Base-by-base conservation (phyloP, 1,140 invertebrate genomes). In the Melipona quadrifasciata region DNA sequence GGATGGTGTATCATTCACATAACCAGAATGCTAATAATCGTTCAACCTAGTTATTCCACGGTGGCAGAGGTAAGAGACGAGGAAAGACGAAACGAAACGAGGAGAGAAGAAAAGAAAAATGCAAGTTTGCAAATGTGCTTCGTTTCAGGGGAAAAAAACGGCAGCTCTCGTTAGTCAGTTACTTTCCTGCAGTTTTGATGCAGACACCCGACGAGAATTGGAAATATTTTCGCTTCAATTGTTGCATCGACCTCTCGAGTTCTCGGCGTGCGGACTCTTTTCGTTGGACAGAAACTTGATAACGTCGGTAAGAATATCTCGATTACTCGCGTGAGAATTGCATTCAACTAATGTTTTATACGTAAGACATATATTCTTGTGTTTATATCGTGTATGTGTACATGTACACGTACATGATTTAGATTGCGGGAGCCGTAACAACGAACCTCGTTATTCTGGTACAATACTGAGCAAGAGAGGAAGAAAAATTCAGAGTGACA, bases 371-470 rank as follows among this genome's bases (percentile, higher is more conserved):
- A 8, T 70, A 16, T 70, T 70, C 17, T 65, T 65, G n/a, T 65
- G n/a, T 27, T n/a, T 65, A 17, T 31, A 65, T 17, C 31, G 27
- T 17, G 8, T 31, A 27, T 65, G 16, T 31, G 17, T 8, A 6
- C 27, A 21, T 47, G 8, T 34, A 11, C 21, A 27, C 19, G 17
- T 2, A 24, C 72, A 19, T 77, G 64, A 96, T 95, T 71, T 92
- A 97, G 96, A 95, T 97, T 57, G 95, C 96, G 0, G 96, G 96
- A 17, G 96, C 96, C 21, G 96, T 97, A 1, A 96, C 96, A 0
- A 97, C 96, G 0, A 97, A 97, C 92, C 92, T 97, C 81, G 96
- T 97, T 0, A 97, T 97, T 86, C 92, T 97, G 24, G 96, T 97
- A 90, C 96, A 97, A 89, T 97, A 61, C 58, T 34, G 24, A 58